These are phyloP conservation scores for Rhinophrynus dorsalis DNA, from an alignment of 2,797 vertebrate genomes.

Conservation along the genomic window DNA sequence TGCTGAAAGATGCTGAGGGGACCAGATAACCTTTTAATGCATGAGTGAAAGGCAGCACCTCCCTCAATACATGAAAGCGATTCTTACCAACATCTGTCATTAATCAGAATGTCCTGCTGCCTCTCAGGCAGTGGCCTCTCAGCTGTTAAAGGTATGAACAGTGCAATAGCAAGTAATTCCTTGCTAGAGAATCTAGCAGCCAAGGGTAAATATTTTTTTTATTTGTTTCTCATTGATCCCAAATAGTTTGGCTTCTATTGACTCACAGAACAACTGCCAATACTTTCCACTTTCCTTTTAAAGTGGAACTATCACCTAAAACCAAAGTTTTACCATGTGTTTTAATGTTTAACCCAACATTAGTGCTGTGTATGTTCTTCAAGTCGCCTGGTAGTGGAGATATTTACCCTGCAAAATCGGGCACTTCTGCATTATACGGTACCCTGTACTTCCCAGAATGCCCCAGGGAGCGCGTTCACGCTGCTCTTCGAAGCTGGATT, in stretches of 20 bases:
- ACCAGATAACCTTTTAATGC: conserved; percentile 21
- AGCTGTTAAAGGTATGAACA: not conserved
- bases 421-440: too few species aligned
- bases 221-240: not conserved
- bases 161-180: not conserved
- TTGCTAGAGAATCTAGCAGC: not conserved
- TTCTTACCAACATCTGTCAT: conserved; percentile 17
- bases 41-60: not conserved
- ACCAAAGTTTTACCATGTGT: too few species aligned
- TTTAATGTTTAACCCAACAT: too few species aligned
- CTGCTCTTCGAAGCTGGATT: too few species aligned
- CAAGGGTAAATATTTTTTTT: not conserved
- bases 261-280: not conserved
- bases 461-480: too few species aligned
- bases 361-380: too few species aligned
- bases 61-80: conserved; percentile 23
- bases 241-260: not conserved
- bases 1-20: conserved; percentile 30
- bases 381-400: too few species aligned
- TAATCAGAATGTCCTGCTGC: conserved; percentile 3
- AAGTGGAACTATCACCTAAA: too few species aligned
- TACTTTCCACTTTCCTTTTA: too few species aligned
- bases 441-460: too few species aligned
- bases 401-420: too few species aligned
- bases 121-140: not conserved